A percentile compares a stretch with the other conserved stretches of the same genome.
phyloP scores from a whole-genome alignment of 2,113 vertebrate species.

The Puffinus mauretanicus region DNA sequence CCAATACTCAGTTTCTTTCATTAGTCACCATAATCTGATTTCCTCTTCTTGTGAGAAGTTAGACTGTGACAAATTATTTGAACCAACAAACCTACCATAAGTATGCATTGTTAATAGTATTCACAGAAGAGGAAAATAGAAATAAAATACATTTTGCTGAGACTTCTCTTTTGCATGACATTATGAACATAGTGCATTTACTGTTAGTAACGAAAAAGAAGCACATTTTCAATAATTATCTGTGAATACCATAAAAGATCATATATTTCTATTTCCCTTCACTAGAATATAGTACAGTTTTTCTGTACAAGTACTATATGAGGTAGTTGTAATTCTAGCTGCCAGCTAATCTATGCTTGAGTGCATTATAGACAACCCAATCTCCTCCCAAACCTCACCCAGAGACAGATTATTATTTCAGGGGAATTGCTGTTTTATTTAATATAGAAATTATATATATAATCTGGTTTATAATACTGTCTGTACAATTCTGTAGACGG shows the following conservation, averaged over 20 bases:
- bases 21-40: conserved; percentile 2
- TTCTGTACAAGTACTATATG: not conserved
- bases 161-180: not conserved
- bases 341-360: not conserved
- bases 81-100: not conserved
- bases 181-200: not conserved
- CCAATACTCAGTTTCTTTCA: not conserved
- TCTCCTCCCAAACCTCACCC: not conserved
- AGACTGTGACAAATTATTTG: not conserved
- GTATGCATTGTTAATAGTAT: not conserved
- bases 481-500: not conserved
- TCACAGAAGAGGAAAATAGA: not conserved
- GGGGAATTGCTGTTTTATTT: not conserved
- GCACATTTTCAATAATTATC: not conserved
- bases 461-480: not conserved
- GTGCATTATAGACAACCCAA: not conserved
- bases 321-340: not conserved
- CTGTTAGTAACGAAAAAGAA: not conserved
- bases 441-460: not conserved
- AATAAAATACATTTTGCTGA: conserved; percentile 1
- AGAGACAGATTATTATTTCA: not conserved
- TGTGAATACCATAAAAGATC: not conserved
- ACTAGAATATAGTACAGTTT: not conserved
- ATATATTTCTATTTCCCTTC: not conserved
- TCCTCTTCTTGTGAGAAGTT: not conserved